Base-by-base conservation (phyloP, 1,140 invertebrate genomes). In the Drosophila micromelanica region DNA sequence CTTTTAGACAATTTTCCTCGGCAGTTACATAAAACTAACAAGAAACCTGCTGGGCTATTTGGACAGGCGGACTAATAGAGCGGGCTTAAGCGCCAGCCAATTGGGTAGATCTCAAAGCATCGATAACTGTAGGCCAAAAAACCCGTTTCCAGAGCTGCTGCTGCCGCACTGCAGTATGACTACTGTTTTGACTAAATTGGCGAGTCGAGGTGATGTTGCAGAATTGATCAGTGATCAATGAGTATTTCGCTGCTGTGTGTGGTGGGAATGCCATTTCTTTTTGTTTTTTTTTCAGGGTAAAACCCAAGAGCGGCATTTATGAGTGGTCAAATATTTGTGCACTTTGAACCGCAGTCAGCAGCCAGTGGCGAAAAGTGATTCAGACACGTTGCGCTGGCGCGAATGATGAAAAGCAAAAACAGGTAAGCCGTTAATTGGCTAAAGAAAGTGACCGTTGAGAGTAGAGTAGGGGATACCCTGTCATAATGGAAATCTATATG, bases 281-380 rank as follows among this genome's bases (percentile, higher is more conserved):
- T 5, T 32, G 5, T 27, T 35, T 8, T 35, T 35, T 35, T 6
- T 30, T 13, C 3, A 15, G 35, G 42, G 42, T 11, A 48, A 56
- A 70, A 57, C 42, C 64, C 64, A 59, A 46, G 48, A 51, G 30
- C 55, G 30, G 48, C 38, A 49, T 27, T 82, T 75, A 79, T 82
- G 76, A 76, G 54, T 75, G 69, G 67, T 54, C 74, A 77, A 82
- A 84, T 84, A 79, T 76, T 79, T 82, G 80, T 79, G 80, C 62
- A 84, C 72, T 84, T 62, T 76, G 76, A 76, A 68, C 61, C 67
- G 40, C 27, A 51, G 56, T 42, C 63, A 2, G 40, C 17, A 9
- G 54, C 45, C 46, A 42, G 40, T 30, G 37, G 15, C 27, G 5
- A 15, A 46, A 40, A 38, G 76, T 82, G 80, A 81, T 54, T 81